Base-by-base conservation (phyloP, 2,113 vertebrate genomes). In the Rhea americana region DNA sequence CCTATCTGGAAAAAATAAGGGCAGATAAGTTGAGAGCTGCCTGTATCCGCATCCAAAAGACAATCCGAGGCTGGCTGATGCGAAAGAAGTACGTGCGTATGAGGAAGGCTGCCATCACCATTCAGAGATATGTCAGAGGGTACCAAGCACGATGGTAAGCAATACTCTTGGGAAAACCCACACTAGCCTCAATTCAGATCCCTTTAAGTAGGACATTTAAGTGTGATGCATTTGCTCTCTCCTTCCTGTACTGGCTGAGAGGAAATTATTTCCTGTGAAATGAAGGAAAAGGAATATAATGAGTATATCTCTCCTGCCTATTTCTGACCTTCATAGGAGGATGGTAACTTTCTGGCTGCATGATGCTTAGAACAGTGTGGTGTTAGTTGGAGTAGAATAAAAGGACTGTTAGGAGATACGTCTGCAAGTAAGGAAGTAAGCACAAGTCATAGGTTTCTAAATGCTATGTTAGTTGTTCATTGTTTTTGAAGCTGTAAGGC, bases 21-120 rank as follows among this genome's bases (percentile, higher is more conserved):
- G 99, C 99, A 8, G 99, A 99, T 96, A 99, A 99, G 96, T 92
- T 99, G 91, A 97, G 99, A 39, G 98, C 97, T 6, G 99, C 99
- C 90, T 99, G 99, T 93, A 99, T 99, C 96, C 98, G 99, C 83
- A 99, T 99, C 96, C 99, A 99, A 97, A 99, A 99, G 97, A 99
- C 99, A 0, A 99, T 99, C 82, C 98, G 99, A 58, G 99, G 99
- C 72, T 99, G 99, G 99, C 97, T 99, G 94, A 98, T 98, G 26
- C 97, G 99, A 7, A 99, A 99, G 98, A 99, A 99, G 97, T 99
- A 98, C 90, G 58, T 99, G 93, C 98, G 99, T 22, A 98, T 98
- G 98, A 98, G 97, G 94, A 98, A 80, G 28, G 98, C 99, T 2
- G 98, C 99, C 79, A 97, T 99, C 96, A 98, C 98, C 32, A 98